These are phyloP conservation scores for Falco rusticolus DNA, from an alignment of 2,797 vertebrate species.

Conservation along the genomic window DNA sequence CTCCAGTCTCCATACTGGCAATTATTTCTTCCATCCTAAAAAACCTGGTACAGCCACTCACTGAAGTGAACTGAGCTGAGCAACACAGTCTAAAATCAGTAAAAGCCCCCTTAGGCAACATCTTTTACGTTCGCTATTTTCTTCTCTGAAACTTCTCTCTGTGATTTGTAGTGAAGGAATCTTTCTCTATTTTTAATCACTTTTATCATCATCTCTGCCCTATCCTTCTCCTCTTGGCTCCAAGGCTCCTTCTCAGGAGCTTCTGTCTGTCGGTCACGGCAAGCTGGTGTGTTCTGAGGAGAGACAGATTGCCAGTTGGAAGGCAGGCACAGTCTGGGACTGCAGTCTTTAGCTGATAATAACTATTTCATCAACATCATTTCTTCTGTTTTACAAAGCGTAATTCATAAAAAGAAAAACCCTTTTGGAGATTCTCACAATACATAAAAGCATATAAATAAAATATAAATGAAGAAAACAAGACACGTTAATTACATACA, in stretches of 20 bases:
- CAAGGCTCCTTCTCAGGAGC: not conserved
- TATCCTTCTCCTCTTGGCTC: not conserved
- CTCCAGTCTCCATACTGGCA: not conserved
- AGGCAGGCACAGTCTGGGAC: constrained; percentile 36
- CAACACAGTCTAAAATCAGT: constrained; percentile 54
- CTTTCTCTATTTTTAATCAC: constrained; percentile 59
- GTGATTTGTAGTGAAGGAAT: constrained; percentile 3
- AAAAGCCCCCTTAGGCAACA: constrained; percentile 62
- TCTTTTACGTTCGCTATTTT: constrained; percentile 56
- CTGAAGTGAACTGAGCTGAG: constrained; percentile 48
- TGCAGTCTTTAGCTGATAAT: constrained; percentile 45
- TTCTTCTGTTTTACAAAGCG: constrained; percentile 62
- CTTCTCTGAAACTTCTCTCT: constrained; percentile 2
- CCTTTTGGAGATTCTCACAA: constrained; percentile 60
- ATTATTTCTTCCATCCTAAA: constrained; percentile 52
- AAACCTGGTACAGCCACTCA: constrained; percentile 34
- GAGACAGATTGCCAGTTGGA: constrained; percentile 60
- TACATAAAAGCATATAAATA: constrained; percentile 74
- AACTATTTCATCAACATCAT: constrained; percentile 64
- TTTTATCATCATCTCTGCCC: not conserved
- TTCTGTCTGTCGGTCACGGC: constrained; percentile 43
- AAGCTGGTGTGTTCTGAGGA: constrained; percentile 17
- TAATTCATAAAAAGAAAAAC: constrained; percentile 71
- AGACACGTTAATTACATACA: constrained; percentile 74
- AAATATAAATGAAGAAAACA: constrained; percentile 78